A percentile compares a stretch with the other conserved stretches of the same genome.
Evolutionary conservation across 1,140 invertebrate genomes (phyloP).

Genomic region (Lepidurus couesii): DNA sequence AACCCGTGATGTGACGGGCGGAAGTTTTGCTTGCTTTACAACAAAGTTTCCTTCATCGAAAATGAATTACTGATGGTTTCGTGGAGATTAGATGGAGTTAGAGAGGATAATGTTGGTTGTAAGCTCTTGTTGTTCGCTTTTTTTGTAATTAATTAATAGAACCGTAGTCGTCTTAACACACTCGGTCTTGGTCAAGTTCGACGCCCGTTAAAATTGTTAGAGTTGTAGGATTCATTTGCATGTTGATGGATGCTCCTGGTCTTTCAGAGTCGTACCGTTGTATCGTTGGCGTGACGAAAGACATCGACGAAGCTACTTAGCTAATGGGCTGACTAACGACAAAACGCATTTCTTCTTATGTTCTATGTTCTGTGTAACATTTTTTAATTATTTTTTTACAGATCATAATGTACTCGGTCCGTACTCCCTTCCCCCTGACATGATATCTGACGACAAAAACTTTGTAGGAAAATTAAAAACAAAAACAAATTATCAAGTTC

Average conservation of each 20-base stretch:
- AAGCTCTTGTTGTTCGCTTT: no score
- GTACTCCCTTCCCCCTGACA: no score
- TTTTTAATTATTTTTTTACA: neutral
- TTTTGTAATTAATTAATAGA: no score
- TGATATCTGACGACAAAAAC: no score
- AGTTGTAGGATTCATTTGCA: neutral
- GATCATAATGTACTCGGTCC: no score
- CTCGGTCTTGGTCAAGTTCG: neutral
- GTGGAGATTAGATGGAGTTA: neutral
- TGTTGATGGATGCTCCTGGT: neutral
- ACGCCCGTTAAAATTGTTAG: neutral
- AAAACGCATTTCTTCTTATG: no score
- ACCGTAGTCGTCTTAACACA: neutral
- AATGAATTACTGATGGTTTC: constrained; percentile 19
- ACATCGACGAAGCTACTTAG: neutral
- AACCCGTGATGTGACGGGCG: neutral
- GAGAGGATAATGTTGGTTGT: neutral
- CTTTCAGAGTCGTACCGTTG: neutral
- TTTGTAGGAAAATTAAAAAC: no score
- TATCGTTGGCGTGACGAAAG: neutral
- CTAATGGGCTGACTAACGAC: neutral
- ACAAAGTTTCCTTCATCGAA: constrained; percentile 1
- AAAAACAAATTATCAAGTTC: no score
- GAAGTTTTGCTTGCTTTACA: neutral
- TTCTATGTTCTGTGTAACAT: neutral